These are phyloP conservation scores for Chaetodon trifasciatus DNA, from an alignment of 2,797 vertebrate genomes.

Conservation along the genomic window DNA sequence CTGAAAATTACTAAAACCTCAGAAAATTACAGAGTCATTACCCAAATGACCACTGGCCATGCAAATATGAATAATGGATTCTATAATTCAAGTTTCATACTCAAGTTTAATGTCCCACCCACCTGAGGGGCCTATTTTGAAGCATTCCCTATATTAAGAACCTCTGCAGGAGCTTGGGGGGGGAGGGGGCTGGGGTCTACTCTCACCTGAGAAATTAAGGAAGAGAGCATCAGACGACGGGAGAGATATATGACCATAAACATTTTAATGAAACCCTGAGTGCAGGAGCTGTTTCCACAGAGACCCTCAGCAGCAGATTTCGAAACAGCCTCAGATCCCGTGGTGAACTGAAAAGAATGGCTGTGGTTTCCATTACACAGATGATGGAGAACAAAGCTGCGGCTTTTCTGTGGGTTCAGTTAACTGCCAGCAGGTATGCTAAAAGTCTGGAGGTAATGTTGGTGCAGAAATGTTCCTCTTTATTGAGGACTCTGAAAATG, in stretches of 20 bases:
- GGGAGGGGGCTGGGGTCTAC: background rate
- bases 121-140: conserved; percentile 8
- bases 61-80: background rate
- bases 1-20: background rate
- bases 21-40: background rate
- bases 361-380: conserved; percentile 1
- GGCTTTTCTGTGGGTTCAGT: background rate
- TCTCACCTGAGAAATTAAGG: conserved; percentile 38
- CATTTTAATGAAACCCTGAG: conserved; percentile 25
- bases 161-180: conserved; percentile 22
- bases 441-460: background rate
- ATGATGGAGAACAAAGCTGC: conserved; percentile 24
- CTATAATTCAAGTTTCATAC: background rate
- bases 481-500: conserved; percentile 2
- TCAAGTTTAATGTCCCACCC: background rate
- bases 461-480: background rate
- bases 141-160: conserved; percentile 6
- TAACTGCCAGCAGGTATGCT: background rate
- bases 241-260: conserved; percentile 11
- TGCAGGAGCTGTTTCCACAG: background rate
- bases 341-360: conserved; percentile 19
- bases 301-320: conserved; percentile 24
- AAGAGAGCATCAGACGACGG: background rate
- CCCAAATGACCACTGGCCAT: background rate
- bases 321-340: conserved; percentile 4